Evolutionary conservation across 2,888 invertebrate species (phyloP), one percentile per base, ranked within the genome.

Genomic region (Dryobotodes eremita): DNA sequence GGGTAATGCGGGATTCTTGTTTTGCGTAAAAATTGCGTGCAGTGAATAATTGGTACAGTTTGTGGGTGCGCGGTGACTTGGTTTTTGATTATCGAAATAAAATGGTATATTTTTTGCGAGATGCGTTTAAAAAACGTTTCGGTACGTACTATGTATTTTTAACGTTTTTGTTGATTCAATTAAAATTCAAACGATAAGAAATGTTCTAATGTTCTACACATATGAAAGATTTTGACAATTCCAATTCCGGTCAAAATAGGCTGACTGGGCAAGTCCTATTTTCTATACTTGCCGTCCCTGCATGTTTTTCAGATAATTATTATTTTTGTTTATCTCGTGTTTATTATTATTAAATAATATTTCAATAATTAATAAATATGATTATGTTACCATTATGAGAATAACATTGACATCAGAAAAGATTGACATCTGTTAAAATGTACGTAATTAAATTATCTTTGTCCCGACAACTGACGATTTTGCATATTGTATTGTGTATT

Each of bases 31-130:
- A 81, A 69, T 61, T 64, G 59, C 75, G 68, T 85, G 75, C 71
- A 15, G 20, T 53, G 68, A 68, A 85, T 80, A 85, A 73, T 71
- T 71, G n/a, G 36, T 71, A 48, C 71, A 75, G 11, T 31, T 75
- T 74, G 61, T 69, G 55, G 46, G n/a, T 80, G 65, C 75, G 50
- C 69, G 64, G 64, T 71, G 26, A 48, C 10, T 53, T 46, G n/a
- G n/a, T 70, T 61, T 71, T 53, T 79, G 57, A 26, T 10, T 13
- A 46, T 62, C 50, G 15, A 15, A 74, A 68, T 68, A 23, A 64
- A 59, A 75, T 70, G 23, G 2, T 42, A 17, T 26, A 11, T 36
- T 71, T 61, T 70, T 80, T 85, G 17, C 31, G 7, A 31, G 23
- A 57, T 74, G 65, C n/a, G 13, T 42, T 4, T 48, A 13, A 31